Conservation (phyloP, 1,140 invertebrate genomes). For the Listronotus bonariensis region DNA sequence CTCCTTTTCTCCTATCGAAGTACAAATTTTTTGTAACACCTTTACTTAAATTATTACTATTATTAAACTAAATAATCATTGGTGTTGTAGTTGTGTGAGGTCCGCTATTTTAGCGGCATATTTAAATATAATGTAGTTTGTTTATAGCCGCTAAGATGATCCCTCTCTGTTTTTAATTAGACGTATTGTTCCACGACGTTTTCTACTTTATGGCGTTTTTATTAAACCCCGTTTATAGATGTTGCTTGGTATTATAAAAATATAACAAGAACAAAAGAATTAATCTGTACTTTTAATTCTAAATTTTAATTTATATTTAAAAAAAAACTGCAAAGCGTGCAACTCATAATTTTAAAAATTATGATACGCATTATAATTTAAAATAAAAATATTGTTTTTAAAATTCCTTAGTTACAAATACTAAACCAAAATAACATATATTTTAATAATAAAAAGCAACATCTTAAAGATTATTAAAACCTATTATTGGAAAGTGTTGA, state of each 20-base stretch:
- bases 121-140: constrained; percentile 38
- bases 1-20: constrained; percentile 48
- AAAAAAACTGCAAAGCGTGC: too few relatives aligned
- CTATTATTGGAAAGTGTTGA: constrained; percentile 55
- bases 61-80: constrained; percentile 34
- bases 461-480: constrained; percentile 10
- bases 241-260: constrained; percentile 26
- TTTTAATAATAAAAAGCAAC: background rate
- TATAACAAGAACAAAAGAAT: too few relatives aligned
- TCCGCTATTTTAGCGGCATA: constrained; percentile 37
- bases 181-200: constrained; percentile 34
- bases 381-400: too few relatives aligned
- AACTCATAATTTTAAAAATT: too few relatives aligned
- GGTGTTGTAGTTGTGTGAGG: constrained; percentile 51
- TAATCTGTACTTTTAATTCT: too few relatives aligned
- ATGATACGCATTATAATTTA: too few relatives aligned
- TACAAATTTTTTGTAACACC: constrained; percentile 50
- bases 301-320: too few relatives aligned
- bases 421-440: background rate
- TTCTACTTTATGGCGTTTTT: constrained; percentile 18
- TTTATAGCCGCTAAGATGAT: constrained; percentile 46
- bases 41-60: constrained; percentile 29
- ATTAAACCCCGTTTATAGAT: constrained; percentile 7
- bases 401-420: too few relatives aligned
- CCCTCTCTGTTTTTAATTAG: constrained; percentile 55